Evolutionary conservation across 2,888 invertebrate species (phyloP).

Genomic region (Exocentrus adspersus): DNA sequence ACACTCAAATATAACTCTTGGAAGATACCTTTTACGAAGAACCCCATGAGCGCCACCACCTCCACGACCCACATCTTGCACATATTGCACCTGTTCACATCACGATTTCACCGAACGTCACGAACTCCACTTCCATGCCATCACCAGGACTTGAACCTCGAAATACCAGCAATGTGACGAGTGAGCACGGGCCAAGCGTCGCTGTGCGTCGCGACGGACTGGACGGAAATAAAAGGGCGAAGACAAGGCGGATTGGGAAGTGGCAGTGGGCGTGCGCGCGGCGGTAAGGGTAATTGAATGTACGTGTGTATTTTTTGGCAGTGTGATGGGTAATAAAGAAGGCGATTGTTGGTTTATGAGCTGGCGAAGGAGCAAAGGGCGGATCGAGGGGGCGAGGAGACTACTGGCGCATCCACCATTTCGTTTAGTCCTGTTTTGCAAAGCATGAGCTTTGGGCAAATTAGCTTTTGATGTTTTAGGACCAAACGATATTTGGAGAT

Average conservation of each 20-base stretch:
- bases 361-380: background rate
- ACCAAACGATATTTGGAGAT: no score
- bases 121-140: background rate
- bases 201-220: slow-evolving; percentile 12
- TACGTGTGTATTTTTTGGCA: slow-evolving; percentile 9
- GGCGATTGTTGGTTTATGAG: background rate
- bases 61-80: slow-evolving; percentile 20
- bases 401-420: no score
- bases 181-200: slow-evolving; percentile 2
- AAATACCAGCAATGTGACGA: no score
- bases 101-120: no score
- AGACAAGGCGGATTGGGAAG: background rate
- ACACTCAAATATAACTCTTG: background rate
- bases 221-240: slow-evolving; percentile 12
- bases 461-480: no score
- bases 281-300: slow-evolving; percentile 6
- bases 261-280: slow-evolving; percentile 12
- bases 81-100: slow-evolving; percentile 7
- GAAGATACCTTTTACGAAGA: slow-evolving; percentile 13
- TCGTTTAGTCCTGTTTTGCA: no score
- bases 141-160: background rate
- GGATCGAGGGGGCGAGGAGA: no score
- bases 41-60: background rate
- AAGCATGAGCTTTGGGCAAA: no score
- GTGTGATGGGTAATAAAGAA: background rate